Evolutionary conservation across 2,797 vertebrate species (phyloP).

Genomic region (Semaprochilodus insignis): DNA sequence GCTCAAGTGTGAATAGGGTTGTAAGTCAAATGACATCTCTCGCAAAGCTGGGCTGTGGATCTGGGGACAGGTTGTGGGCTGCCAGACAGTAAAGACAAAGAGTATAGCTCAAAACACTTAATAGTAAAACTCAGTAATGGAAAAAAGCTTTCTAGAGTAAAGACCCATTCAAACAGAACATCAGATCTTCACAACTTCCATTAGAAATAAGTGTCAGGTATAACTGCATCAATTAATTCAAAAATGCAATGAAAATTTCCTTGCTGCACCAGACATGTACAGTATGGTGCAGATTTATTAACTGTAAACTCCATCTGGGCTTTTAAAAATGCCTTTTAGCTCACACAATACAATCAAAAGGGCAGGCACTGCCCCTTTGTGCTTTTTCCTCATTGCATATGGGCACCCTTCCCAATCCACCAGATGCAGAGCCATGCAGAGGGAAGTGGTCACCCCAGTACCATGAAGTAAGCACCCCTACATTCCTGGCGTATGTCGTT

Average conservation of each 20-base stretch:
- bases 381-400: no score
- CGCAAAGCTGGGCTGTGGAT: background rate
- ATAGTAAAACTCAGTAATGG: background rate
- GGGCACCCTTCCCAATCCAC: no score
- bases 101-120: background rate
- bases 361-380: no score
- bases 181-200: background rate
- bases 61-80: background rate
- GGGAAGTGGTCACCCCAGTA: no score
- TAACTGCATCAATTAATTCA: background rate
- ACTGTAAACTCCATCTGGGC: no score
- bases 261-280: no score
- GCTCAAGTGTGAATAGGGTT: conserved; percentile 10
- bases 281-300: no score
- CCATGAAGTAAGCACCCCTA: no score
- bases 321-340: no score
- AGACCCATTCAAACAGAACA: background rate
- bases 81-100: background rate
- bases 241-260: background rate
- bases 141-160: background rate
- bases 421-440: no score
- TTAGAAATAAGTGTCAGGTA: background rate
- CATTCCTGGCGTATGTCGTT: no score
- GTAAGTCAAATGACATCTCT: conserved; percentile 12
- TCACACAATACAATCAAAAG: no score